A percentile compares a stretch with the other conserved stretches of the same genome.
Evolutionary conservation across 2,888 invertebrate species (phyloP).

Genomic region (Anaspis maculata): DNA sequence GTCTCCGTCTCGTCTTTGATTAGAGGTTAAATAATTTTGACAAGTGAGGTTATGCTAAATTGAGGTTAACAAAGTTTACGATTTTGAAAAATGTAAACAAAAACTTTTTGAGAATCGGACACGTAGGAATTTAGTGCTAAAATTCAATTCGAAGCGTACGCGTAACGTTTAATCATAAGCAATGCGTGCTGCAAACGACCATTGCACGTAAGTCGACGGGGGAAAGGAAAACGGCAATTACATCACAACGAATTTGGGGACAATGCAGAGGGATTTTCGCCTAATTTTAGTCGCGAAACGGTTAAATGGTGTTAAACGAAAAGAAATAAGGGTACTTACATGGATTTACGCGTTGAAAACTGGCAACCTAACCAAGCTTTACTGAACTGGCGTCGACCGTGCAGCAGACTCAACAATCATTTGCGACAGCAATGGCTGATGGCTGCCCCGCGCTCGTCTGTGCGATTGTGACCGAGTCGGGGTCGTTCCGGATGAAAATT

Average conservation of each 20-base stretch:
- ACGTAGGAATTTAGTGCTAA: background rate
- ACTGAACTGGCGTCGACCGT: conserved; percentile 39
- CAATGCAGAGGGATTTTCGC: no score
- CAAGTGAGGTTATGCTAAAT: conserved; percentile 43
- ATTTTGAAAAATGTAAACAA: conserved; percentile 41
- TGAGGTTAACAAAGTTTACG: conserved; percentile 41
- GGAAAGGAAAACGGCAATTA: conserved; percentile 34
- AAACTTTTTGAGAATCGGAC: conserved; percentile 10
- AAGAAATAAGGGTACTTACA: conserved; percentile 26
- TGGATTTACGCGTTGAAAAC: conserved; percentile 29
- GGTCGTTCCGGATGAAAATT: no score
- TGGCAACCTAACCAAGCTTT: conserved; percentile 43
- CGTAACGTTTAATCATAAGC: conserved; percentile 16
- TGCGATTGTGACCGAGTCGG: no score
- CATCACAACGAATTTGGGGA: conserved; percentile 35
- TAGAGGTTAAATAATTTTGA: conserved; percentile 28
- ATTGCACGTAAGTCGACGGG: conserved; percentile 26
- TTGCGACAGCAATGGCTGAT: conserved; percentile 34
- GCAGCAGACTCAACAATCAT: no score
- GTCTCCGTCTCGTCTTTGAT: background rate
- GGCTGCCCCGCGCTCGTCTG: no score
- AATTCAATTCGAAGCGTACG: background rate
- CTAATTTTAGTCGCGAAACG: no score
- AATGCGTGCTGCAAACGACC: conserved; percentile 31
- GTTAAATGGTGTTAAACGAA: no score